A percentile compares a stretch with the other conserved stretches of the same genome.
These are phyloP conservation scores for Synergus laeviventris DNA, from an alignment of 2,888 invertebrate species.

Conservation along the genomic window DNA sequence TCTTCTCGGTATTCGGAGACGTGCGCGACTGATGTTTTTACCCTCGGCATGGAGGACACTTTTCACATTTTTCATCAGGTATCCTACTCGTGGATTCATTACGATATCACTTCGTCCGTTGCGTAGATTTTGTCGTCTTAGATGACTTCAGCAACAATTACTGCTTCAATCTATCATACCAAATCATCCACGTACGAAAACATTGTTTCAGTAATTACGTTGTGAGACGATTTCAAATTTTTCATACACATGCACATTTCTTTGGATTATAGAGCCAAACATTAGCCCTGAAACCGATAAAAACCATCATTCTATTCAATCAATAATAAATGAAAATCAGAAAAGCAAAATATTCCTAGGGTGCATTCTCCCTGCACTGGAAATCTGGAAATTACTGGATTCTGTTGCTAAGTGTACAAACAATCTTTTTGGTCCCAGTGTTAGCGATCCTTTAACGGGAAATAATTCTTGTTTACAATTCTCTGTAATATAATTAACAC, in stretches of 20 bases:
- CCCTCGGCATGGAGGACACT: conserved; percentile 32
- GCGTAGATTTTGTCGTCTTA: neutral
- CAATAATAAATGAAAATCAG: no score
- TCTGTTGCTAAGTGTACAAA: neutral
- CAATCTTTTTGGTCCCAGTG: neutral
- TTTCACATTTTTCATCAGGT: conserved; percentile 35
- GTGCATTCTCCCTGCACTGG: neutral
- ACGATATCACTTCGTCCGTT: neutral
- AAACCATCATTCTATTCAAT: no score
- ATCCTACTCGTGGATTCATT: neutral
- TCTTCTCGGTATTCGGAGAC: conserved; percentile 1
- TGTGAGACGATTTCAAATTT: neutral
- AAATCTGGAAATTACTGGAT: neutral
- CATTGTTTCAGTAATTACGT: neutral
- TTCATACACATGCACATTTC: neutral
- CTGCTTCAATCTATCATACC: neutral
- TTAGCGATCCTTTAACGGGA: neutral
- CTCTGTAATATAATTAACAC: neutral
- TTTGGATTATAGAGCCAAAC: neutral
- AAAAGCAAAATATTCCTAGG: neutral
- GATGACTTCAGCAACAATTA: neutral
- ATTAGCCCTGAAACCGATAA: no score
- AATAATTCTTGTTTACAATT: neutral
- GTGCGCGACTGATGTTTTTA: conserved; percentile 35
- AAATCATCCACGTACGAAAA: neutral